These are phyloP conservation scores for Onychorhynchus coronatus DNA, from an alignment of 2,113 vertebrate species.

Conservation along the genomic window DNA sequence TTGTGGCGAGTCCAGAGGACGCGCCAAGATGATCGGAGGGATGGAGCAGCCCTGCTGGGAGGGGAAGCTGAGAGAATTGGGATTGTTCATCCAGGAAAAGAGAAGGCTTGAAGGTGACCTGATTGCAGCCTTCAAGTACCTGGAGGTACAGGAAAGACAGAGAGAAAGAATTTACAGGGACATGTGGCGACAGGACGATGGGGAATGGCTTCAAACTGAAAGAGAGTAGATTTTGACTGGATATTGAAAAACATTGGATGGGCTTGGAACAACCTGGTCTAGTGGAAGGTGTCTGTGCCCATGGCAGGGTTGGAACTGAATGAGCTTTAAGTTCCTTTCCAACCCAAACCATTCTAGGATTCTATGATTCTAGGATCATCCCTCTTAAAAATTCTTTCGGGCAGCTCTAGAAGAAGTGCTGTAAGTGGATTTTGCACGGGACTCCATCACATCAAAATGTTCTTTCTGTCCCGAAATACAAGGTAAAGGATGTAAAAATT, in stretches of 20 bases:
- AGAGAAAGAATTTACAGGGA: not conserved
- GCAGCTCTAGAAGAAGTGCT: not conserved
- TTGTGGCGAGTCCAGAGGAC: fast-evolving
- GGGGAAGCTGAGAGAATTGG: fast-evolving
- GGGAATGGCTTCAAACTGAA: not conserved
- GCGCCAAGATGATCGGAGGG: not conserved
- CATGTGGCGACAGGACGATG: not conserved
- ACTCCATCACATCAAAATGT: not conserved
- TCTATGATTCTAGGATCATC: fast-evolving
- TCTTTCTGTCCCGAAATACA: not conserved
- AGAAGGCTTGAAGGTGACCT: not conserved
- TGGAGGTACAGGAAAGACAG: not conserved
- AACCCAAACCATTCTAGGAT: not conserved
- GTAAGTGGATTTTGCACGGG: fast-evolving
- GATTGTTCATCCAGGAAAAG: not conserved
- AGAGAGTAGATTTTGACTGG: fast-evolving
- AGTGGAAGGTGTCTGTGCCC: not conserved
- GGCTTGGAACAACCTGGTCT: fast-evolving
- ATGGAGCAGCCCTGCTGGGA: not conserved
- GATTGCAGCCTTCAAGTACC: fast-evolving
- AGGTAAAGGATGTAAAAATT: not conserved
- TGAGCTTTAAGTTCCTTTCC: not conserved
- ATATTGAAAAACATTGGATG: fast-evolving
- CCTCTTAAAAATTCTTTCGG: not conserved
- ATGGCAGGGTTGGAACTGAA: fast-evolving